phyloP scores from a whole-genome alignment of 2,888 invertebrate genomes.

The Caenorhabditis sinica region DNA sequence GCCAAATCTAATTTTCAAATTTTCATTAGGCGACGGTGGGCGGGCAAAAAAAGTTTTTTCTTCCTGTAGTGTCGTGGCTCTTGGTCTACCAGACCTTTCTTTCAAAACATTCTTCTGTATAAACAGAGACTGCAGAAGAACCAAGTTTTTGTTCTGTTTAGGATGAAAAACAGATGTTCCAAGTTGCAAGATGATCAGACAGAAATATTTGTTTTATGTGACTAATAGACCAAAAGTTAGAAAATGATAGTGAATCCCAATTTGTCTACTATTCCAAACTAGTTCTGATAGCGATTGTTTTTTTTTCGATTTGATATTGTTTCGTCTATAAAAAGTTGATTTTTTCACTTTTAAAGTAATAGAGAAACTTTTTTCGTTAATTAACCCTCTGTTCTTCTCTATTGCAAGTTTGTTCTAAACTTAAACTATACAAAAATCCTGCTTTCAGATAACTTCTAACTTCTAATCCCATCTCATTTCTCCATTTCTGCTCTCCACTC shows the following conservation, averaged over 20 bases:
- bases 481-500: neutral
- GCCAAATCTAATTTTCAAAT: constrained; percentile 52
- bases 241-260: too few species aligned
- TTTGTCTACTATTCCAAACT: too few species aligned
- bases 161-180: constrained; percentile 23
- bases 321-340: too few species aligned
- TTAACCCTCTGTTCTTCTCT: neutral
- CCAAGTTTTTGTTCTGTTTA: constrained; percentile 9
- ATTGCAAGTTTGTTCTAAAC: neutral
- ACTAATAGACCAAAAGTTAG: too few species aligned
- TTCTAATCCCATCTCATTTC: neutral
- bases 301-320: too few species aligned
- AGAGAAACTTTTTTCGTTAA: neutral
- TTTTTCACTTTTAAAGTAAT: too few species aligned
- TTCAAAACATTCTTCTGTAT: constrained; percentile 6
- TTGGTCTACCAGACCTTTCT: constrained; percentile 16
- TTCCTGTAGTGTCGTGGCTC: constrained; percentile 37
- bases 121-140: constrained; percentile 1
- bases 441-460: constrained; percentile 34
- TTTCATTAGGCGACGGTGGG: constrained; percentile 42
- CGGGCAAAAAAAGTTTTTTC: constrained; percentile 22
- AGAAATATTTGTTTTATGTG: too few species aligned
- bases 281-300: too few species aligned
- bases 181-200: too few species aligned
- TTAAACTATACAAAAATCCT: too few species aligned